Evolutionary conservation across 2,797 vertebrate species (phyloP), one percentile per base, ranked within the genome.

Genomic region (Pygocentrus nattereri): DNA sequence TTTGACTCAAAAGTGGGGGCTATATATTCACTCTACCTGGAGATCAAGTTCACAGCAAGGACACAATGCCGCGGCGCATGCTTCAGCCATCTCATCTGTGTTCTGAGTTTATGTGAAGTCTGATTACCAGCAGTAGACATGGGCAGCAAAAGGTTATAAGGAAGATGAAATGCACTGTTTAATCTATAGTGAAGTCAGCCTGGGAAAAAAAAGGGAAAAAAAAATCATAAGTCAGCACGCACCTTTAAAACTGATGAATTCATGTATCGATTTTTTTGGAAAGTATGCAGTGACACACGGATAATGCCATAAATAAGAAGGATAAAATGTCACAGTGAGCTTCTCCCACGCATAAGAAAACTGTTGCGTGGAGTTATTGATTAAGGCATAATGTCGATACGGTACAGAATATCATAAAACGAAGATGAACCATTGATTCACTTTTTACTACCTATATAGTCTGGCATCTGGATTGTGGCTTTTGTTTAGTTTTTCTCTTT

Each of bases 291-390:
- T 54, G n/a, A 15, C 49, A 74, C 49, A 44, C 27, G 62, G 59
- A 73, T 64, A 73, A 80, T 64, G 25, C 31, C 58, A 54, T 65
- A 73, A 52, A 80, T 41, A 72, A 73, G 59, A 80, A n/a, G 16
- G 27, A 50, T 38, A 61, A 50, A 72, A 27, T 72, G 69, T 38
- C 19, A 49, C 27, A 25, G 21, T 10, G 6, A 16, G 34, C 44
- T 18, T 74, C 31, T 74, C 30, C 30, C n/a, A 56, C 7, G 25
- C 23, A 31, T 52, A 19, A 30, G 3, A 44, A 65, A 80, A 74
- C 30, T 74, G 31, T 27, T 16, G 34, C 34, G 27, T 49, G 18
- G 44, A 52, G 23, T 23, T 79, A 79, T 64, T 34, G 78, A 79
- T 79, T 50, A 64, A 50, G 23, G 15, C 78, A 61, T 70, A 79